Evolutionary conservation across 2,113 vertebrate species (phyloP).

Genomic region (Psittacula cyanocephala): DNA sequence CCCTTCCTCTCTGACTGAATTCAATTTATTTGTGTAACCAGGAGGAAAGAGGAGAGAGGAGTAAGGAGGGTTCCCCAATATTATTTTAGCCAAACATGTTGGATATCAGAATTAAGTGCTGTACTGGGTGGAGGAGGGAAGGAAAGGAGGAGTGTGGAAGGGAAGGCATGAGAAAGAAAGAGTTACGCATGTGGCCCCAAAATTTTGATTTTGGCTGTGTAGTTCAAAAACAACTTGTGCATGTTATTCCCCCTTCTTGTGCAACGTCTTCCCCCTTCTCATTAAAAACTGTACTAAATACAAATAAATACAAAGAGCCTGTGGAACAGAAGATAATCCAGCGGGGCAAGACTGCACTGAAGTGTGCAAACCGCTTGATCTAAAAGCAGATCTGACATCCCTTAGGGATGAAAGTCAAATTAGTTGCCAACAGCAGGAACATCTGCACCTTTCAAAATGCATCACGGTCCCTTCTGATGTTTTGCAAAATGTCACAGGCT

Average conservation of each 20-base stretch:
- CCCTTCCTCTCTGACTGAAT: background rate
- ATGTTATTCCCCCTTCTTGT: background rate
- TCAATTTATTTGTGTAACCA: background rate
- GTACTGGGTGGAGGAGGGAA: too few relatives aligned
- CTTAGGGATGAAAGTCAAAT: background rate
- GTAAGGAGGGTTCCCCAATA: background rate
- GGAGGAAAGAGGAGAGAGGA: rapidly evolving
- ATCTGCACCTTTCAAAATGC: background rate
- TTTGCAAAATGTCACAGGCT: background rate
- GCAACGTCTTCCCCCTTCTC: background rate
- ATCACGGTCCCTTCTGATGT: background rate
- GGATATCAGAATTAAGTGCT: background rate
- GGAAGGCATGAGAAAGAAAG: background rate
- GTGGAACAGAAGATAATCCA: background rate
- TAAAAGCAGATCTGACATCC: background rate
- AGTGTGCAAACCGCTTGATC: background rate
- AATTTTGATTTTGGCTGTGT: background rate
- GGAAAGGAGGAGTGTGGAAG: background rate
- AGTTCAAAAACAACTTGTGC: background rate
- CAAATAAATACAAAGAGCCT: background rate
- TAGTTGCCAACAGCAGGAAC: background rate
- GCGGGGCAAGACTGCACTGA: rapidly evolving
- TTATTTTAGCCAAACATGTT: background rate
- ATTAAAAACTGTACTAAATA: background rate
- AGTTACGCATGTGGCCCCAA: background rate